A percentile compares a stretch with the other conserved stretches of the same genome.
phyloP scores from a whole-genome alignment of 1,140 invertebrate species.

The Proctacanthus coquilletti region DNA sequence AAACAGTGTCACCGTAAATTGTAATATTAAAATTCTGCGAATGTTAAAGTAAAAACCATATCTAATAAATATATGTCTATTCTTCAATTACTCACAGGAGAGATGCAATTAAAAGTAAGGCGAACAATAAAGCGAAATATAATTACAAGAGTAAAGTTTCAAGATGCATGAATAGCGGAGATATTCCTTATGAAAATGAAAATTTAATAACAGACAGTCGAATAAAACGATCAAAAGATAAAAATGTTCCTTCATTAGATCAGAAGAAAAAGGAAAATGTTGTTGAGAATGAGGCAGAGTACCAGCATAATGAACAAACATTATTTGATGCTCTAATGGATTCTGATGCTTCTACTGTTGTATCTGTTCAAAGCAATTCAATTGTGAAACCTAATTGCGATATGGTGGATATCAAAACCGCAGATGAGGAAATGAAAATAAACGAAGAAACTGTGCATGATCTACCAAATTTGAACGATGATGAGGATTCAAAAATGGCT shows the following conservation, averaged over 20 bases:
- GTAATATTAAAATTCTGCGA: too few species aligned
- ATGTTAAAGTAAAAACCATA: too few species aligned
- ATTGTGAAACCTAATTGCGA: too few species aligned
- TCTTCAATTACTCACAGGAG: too few species aligned
- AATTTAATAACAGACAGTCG: not conserved
- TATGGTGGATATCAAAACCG: not conserved
- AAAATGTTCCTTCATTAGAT: not conserved
- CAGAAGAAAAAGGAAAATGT: not conserved
- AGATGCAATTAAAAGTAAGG: too few species aligned
- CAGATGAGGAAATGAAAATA: not conserved
- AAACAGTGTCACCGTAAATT: not conserved
- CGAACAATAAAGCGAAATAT: too few species aligned
- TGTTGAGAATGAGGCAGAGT: not conserved
- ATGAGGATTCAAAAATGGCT: constrained; percentile 1
- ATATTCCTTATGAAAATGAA: not conserved
- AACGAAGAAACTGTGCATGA: not conserved
- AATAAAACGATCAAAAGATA: not conserved
- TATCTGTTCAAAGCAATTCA: too few species aligned
- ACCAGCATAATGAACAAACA: not conserved
- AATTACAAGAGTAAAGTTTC: not conserved
- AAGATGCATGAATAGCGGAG: not conserved
- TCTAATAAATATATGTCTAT: too few species aligned
- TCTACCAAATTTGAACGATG: constrained; percentile 6
- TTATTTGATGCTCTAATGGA: not conserved
- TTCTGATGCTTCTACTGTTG: too few species aligned